These are phyloP conservation scores for Apteryx owenii DNA, from an alignment of 2,113 vertebrate genomes.

Conservation along the genomic window DNA sequence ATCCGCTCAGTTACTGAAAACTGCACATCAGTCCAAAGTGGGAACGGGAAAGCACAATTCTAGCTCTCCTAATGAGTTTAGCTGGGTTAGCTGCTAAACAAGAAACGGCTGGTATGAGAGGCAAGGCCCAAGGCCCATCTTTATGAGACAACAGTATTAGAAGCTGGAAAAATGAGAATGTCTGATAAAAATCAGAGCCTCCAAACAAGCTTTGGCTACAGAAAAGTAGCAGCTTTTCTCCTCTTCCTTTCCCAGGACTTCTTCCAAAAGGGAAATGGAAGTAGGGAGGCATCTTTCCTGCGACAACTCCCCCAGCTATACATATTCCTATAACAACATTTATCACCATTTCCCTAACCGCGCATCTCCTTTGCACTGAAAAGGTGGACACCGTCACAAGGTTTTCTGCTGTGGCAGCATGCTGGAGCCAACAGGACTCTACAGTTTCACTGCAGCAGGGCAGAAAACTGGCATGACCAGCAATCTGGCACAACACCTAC, in stretches of 20 bases:
- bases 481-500: background rate
- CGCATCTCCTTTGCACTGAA: background rate
- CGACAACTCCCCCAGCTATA: background rate
- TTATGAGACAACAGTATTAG: conserved; percentile 29
- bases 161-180: conserved; percentile 26
- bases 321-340: background rate
- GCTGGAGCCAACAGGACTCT: background rate
- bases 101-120: background rate
- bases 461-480: background rate
- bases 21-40: conserved; percentile 15
- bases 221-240: background rate
- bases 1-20: background rate
- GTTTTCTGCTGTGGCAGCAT: background rate
- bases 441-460: background rate
- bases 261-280: background rate
- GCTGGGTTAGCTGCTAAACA: background rate
- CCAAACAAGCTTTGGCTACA: background rate
- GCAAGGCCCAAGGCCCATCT: conserved; percentile 34
- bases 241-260: background rate
- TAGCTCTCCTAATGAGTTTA: conserved; percentile 36
- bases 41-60: background rate
- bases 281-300: background rate
- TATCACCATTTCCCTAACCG: background rate
- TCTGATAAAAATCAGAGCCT: conserved; percentile 10
- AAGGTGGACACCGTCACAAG: background rate